These are phyloP conservation scores for Phoebastria nigripes DNA, from an alignment of 2,797 vertebrate genomes.

Conservation along the genomic window DNA sequence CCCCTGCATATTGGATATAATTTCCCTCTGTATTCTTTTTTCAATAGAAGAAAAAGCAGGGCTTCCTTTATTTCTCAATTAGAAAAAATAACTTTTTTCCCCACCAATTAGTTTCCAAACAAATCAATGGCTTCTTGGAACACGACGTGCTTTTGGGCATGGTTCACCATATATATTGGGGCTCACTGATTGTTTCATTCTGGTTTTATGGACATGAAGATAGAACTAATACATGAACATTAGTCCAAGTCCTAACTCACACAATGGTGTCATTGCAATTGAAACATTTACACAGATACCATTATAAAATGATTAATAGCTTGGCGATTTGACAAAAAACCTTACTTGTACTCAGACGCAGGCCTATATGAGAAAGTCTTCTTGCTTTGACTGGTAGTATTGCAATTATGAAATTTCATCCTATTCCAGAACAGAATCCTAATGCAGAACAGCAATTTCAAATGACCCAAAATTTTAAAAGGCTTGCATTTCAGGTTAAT, in stretches of 20 bases:
- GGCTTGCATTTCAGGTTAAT: background rate
- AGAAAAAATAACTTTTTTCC: background rate
- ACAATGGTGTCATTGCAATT: background rate
- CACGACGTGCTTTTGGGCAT: background rate
- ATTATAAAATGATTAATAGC: background rate
- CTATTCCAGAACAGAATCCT: background rate
- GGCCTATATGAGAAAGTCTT: background rate
- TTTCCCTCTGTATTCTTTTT: background rate
- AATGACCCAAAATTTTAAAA: background rate
- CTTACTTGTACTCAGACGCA: background rate
- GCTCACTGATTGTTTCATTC: background rate
- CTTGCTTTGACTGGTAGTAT: background rate
- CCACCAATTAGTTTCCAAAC: background rate
- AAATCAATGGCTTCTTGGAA: background rate
- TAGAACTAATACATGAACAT: background rate
- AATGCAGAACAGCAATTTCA: background rate
- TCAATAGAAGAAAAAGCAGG: background rate
- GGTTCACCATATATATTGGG: background rate
- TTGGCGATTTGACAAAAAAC: background rate
- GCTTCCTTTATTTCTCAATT: background rate
- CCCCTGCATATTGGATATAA: background rate
- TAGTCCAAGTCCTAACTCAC: background rate
- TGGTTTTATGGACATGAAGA: constrained; percentile 1
- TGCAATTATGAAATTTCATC: background rate
- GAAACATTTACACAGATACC: constrained; percentile 31